Percentiles rank a stretch among this genome's conserved stretches.
Conservation (phyloP, 1,140 invertebrate genomes). For the Onthophagus taurus region DNA sequence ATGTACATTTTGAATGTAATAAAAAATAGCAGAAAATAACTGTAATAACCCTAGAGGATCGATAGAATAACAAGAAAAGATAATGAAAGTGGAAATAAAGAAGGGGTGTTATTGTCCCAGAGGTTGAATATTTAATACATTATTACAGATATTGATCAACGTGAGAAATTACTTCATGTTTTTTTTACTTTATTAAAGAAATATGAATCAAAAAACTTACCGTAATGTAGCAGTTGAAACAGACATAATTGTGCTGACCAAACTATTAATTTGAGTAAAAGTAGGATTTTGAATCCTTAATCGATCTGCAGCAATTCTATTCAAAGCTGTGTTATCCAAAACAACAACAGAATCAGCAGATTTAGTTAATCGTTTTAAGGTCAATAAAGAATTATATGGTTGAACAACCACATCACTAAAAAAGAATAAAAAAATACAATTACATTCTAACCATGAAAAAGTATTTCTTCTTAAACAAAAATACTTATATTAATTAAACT, state of each 20-base stretch:
- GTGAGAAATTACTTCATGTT: too few species aligned
- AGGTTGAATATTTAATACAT: too few species aligned
- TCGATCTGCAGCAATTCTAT: constrained; percentile 90
- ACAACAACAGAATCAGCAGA: constrained; percentile 98
- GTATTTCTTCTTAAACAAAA: too few species aligned
- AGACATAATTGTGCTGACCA: constrained; percentile 98
- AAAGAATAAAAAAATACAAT: neutral
- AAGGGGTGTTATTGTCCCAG: too few species aligned
- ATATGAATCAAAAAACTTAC: constrained; percentile 40
- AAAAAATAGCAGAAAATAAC: neutral
- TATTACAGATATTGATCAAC: too few species aligned
- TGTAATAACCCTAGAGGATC: too few species aligned
- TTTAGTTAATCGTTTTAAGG: constrained; percentile 87
- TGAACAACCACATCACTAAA: constrained; percentile 96
- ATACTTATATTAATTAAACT: too few species aligned
- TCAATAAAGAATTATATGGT: constrained; percentile 96
- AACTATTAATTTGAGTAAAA: constrained; percentile 94
- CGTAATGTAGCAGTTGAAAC: constrained; percentile 89
- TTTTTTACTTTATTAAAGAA: too few species aligned
- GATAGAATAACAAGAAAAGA: too few species aligned
- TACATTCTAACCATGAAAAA: too few species aligned
- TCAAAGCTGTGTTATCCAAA: constrained; percentile 94
- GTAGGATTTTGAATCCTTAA: constrained; percentile 93
- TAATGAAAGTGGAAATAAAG: too few species aligned
- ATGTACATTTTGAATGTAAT: constrained; percentile 11